Base-by-base conservation (phyloP, 1,140 invertebrate species). In the Harpegnathos saltator region DNA sequence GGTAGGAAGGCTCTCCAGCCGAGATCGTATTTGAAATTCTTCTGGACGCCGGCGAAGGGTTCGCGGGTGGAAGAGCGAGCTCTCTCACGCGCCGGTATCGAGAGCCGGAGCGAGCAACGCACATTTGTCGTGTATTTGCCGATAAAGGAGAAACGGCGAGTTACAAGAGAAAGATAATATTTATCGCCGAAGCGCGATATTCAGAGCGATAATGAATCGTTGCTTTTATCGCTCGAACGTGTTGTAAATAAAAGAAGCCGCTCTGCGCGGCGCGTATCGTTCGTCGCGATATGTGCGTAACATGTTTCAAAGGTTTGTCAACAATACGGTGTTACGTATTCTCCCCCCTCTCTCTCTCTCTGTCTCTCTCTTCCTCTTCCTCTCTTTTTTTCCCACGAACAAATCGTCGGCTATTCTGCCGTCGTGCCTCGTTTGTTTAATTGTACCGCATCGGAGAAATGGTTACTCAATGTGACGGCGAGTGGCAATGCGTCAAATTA, bases 161-260 rank as follows among this genome's bases (percentile, higher is more conserved):
- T 33, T 75, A 74, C 50, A 69, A 58, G 48, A 80, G 33, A 58
- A 44, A 44, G 65, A 69, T 69, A 58, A 80, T 44, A 11, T 59
- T 80, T 80, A 80, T 80, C 63, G 24, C 69, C 54, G 44, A 44
- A 56, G 54, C 33, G 38, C 38, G 11, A 15, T 22, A 15, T 14
- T 15, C n/a, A n/a, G n/a, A n/a, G 15, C 15, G 63, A 78, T 26
- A 26, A 69, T 80, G n/a, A 44, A 69, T 58, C 63, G 26, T 26
- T 26, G 26, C 44, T 26, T 75, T 75, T 75, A 59, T 54, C 22
- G n/a, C 52, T 52, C 7, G 33, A 52, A 52, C 48, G 9, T 9
- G 33, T 52, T 17, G 22, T 22, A 7, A 75, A 22, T n/a, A n/a
- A 24, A 59, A 12, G n/a, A 29, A n/a, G 12, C 5, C 29, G 29